Conservation (phyloP, 2,113 vertebrate species). For the Etheostoma spectabile region DNA sequence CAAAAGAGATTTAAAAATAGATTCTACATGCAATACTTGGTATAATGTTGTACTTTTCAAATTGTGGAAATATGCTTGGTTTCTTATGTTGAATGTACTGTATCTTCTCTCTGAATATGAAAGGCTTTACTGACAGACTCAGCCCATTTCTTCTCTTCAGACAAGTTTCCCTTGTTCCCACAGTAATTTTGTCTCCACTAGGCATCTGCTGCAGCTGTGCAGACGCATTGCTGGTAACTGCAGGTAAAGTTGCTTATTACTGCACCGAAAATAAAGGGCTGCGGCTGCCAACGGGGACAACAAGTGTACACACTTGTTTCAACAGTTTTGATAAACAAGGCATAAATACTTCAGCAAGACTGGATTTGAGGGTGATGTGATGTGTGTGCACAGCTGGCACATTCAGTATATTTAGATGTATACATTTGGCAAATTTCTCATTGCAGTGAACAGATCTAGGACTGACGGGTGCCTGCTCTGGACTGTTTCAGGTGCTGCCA, state of each 20-base stretch:
- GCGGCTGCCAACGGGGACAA: conserved; percentile 49
- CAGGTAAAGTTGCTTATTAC: conserved; percentile 74
- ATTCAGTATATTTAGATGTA: conserved; percentile 29
- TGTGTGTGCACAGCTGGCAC: conserved; percentile 59
- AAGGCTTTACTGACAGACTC: conserved; percentile 3
- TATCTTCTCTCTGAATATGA: background rate
- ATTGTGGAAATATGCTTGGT: background rate
- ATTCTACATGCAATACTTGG: background rate
- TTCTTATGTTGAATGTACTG: background rate
- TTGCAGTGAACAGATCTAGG: conserved; percentile 50
- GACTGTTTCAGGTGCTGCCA: conserved; percentile 58
- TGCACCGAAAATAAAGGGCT: conserved; percentile 64
- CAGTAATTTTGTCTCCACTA: conserved; percentile 41
- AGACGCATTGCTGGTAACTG: conserved; percentile 64
- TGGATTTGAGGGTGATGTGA: conserved; percentile 33
- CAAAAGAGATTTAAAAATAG: background rate
- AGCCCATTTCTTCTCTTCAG: conserved; percentile 21
- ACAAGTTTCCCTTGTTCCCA: conserved; percentile 52
- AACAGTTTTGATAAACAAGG: conserved; percentile 55
- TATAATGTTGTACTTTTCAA: background rate
- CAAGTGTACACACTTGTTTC: conserved; percentile 31
- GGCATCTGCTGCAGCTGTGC: conserved; percentile 68
- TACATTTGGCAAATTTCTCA: conserved; percentile 31
- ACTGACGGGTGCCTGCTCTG: conserved; percentile 47
- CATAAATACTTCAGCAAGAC: conserved; percentile 35